A percentile compares a stretch with the other conserved stretches of the same genome.
Conservation (phyloP, 2,888 invertebrate genomes). For the Andrena chrysosceles region DNA sequence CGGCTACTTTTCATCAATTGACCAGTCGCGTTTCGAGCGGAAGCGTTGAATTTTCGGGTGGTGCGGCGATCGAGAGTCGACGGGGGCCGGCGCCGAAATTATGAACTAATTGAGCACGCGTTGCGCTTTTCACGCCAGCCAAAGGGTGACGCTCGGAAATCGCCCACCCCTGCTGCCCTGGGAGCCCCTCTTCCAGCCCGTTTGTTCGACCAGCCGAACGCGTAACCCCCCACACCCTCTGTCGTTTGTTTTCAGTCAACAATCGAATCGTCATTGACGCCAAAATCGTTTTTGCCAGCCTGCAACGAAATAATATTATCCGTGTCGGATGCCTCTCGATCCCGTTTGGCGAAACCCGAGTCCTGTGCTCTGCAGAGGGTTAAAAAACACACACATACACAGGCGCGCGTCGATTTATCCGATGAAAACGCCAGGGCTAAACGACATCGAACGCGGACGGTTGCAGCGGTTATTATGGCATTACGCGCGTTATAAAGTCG, state of each 20-base stretch:
- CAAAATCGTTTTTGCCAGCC: constrained; percentile 67
- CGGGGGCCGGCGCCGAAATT: constrained; percentile 22
- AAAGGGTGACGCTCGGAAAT: constrained; percentile 29
- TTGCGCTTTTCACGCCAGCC: constrained; percentile 45
- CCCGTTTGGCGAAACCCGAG: constrained; percentile 31
- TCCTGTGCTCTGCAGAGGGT: neutral
- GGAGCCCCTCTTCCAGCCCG: neutral
- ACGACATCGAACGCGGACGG: constrained; percentile 10
- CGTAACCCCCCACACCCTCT: neutral
- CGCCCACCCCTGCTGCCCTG: constrained; percentile 4
- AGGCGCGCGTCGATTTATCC: constrained; percentile 15
- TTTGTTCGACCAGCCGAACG: constrained; percentile 18
- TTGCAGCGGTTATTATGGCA: constrained; percentile 36
- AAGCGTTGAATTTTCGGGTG: constrained; percentile 18
- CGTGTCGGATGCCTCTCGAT: constrained; percentile 37
- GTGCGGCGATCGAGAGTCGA: constrained; percentile 16
- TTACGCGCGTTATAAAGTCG: constrained; percentile 35
- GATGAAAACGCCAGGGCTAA: constrained; percentile 25
- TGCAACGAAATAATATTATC: constrained; percentile 62
- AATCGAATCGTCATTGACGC: constrained; percentile 67
- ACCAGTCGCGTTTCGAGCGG: constrained; percentile 23
- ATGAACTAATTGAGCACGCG: constrained; percentile 54
- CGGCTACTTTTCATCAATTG: constrained; percentile 36
- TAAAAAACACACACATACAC: neutral
- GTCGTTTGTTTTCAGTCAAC: constrained; percentile 48